Percentiles rank a stretch among this genome's conserved stretches.
phyloP scores from a whole-genome alignment of 1,140 invertebrate genomes.

The Drosophila sp. region DNA sequence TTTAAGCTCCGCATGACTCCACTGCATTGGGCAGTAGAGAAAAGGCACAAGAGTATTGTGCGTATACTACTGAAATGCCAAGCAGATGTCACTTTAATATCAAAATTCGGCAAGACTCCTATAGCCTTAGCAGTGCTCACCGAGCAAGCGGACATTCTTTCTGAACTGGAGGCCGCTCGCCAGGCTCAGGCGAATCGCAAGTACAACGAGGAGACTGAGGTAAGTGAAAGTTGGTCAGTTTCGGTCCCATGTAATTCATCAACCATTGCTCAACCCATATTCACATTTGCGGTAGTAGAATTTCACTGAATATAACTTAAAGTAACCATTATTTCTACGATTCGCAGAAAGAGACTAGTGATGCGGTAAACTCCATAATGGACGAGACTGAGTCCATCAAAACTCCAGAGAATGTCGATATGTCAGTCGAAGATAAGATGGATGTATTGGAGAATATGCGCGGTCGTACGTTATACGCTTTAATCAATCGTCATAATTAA shows the following conservation, averaged over 20 bases:
- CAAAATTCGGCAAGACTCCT: slow-evolving; percentile 94
- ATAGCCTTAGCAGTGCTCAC: slow-evolving; percentile 87
- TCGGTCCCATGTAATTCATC: background rate
- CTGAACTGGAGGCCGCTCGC: slow-evolving; percentile 71
- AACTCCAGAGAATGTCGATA: slow-evolving; percentile 43
- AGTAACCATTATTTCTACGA: background rate
- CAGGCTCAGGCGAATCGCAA: slow-evolving; percentile 65
- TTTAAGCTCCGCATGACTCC: slow-evolving; percentile 94
- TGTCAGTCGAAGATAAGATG: slow-evolving; percentile 70
- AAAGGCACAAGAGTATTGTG: slow-evolving; percentile 89
- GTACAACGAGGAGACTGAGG: slow-evolving; percentile 74
- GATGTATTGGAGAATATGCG: slow-evolving; percentile 63
- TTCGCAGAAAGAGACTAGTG: slow-evolving; percentile 77
- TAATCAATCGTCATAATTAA: background rate
- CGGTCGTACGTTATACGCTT: slow-evolving; percentile 47
- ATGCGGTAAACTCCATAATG: slow-evolving; percentile 81
- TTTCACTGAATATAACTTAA: background rate
- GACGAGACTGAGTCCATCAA: slow-evolving; percentile 41
- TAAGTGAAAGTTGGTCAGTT: slow-evolving; percentile 27
- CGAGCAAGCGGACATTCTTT: slow-evolving; percentile 73
- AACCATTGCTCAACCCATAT: background rate
- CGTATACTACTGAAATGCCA: slow-evolving; percentile 89
- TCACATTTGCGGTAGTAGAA: too few species aligned
- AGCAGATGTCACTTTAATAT: slow-evolving; percentile 87
- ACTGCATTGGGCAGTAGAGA: slow-evolving; percentile 96